phyloP scores from a whole-genome alignment of 2,797 vertebrate genomes.

The Eidolon dupreanum region DNA sequence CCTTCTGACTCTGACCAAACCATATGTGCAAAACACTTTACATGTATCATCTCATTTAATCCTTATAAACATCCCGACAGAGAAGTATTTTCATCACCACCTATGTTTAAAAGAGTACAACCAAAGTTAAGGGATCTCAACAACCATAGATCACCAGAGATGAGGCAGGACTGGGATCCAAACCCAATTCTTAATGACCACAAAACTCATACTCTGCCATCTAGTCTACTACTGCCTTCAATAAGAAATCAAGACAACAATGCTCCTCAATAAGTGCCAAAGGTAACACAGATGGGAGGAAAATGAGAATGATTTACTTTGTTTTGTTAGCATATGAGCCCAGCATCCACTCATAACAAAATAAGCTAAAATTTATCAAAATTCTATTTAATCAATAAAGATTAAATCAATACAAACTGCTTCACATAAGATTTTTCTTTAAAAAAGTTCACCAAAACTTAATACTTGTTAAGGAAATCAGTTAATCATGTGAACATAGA shows the following conservation, averaged over 20 bases:
- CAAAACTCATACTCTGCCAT: neutral
- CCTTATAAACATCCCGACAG: neutral
- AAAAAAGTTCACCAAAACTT: neutral
- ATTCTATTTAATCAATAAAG: neutral
- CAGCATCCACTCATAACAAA: neutral
- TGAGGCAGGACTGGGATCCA: neutral
- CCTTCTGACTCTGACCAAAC: neutral
- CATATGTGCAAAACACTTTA: neutral
- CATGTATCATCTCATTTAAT: neutral
- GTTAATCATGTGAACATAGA: neutral
- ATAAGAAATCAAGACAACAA: neutral
- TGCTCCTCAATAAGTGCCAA: neutral
- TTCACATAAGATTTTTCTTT: neutral
- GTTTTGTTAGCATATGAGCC: neutral
- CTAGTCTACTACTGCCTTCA: neutral
- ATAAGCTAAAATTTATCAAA: neutral
- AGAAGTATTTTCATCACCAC: neutral
- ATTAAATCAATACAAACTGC: neutral
- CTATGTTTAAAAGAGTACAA: neutral
- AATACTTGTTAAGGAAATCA: constrained; percentile 13
- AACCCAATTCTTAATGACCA: neutral
- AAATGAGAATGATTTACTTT: neutral
- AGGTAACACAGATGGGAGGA: neutral
- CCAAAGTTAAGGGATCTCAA: neutral
- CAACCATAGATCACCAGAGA: neutral